Evolutionary conservation across 2,113 vertebrate species (phyloP).

Genomic region (Xiphophorus couchianus): DNA sequence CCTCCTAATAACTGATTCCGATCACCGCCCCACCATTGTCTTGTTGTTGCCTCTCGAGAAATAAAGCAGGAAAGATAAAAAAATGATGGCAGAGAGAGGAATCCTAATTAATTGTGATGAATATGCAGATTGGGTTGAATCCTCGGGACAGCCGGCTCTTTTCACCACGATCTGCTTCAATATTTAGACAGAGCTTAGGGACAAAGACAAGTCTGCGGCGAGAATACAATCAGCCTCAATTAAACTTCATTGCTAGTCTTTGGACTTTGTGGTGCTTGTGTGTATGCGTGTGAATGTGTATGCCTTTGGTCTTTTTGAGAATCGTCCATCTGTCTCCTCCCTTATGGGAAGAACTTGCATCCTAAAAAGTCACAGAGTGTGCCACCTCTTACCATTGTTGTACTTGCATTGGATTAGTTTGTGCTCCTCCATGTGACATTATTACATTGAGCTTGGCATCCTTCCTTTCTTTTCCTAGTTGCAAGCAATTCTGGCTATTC

Average conservation of each 20-base stretch:
- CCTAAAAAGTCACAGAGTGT: slow-evolving; percentile 11
- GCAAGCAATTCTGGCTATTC: background rate
- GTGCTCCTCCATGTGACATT: slow-evolving; percentile 5
- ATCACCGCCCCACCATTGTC: slow-evolving; percentile 71
- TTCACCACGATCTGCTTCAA: slow-evolving; percentile 72
- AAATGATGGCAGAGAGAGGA: slow-evolving; percentile 67
- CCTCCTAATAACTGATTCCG: slow-evolving; percentile 70
- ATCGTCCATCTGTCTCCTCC: slow-evolving; percentile 27
- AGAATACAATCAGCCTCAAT: slow-evolving; percentile 71
- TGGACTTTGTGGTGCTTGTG: slow-evolving; percentile 16
- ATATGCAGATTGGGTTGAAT: slow-evolving; percentile 80
- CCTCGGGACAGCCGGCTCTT: slow-evolving; percentile 72
- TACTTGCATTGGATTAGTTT: slow-evolving; percentile 2
- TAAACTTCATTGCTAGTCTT: slow-evolving; percentile 53
- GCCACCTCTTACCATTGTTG: background rate
- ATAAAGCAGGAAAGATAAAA: slow-evolving; percentile 70
- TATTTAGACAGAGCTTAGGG: slow-evolving; percentile 76
- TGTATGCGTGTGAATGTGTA: slow-evolving; percentile 14
- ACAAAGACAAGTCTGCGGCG: slow-evolving; percentile 65
- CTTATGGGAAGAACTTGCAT: slow-evolving; percentile 13
- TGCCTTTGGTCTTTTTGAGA: slow-evolving; percentile 19
- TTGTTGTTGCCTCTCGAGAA: slow-evolving; percentile 73
- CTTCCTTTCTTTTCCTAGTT: no score
- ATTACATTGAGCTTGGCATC: slow-evolving; percentile 2
- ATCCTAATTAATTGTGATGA: slow-evolving; percentile 80